phyloP scores from a whole-genome alignment of 2,888 invertebrate species.

The Eilema sororculum region DNA sequence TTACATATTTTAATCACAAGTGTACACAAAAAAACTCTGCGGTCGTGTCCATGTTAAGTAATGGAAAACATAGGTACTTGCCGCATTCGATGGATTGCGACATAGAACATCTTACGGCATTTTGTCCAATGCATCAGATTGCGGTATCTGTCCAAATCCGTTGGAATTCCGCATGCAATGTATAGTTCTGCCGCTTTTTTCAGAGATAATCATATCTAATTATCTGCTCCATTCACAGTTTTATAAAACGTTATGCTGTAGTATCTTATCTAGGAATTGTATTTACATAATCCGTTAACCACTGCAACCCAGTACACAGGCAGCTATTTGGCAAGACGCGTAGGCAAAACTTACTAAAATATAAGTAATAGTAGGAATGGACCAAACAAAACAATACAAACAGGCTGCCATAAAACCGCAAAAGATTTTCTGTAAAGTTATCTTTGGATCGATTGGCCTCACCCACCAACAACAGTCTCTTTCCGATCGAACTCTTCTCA shows the following conservation, averaged over 20 bases:
- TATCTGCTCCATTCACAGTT: not conserved
- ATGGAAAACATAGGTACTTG: not conserved
- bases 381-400: not conserved
- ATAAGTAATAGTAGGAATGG: not conserved
- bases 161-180: no score
- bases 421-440: not conserved
- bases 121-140: no score
- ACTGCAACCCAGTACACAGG: not conserved
- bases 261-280: not conserved
- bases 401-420: not conserved
- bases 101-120: not conserved
- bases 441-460: not conserved
- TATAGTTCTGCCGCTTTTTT: no score
- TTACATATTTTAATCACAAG: not conserved
- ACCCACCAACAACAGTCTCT: not conserved
- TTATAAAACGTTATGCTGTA: not conserved
- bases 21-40: not conserved
- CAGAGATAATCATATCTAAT: not conserved
- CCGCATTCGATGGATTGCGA: no score
- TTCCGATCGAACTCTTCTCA: not conserved
- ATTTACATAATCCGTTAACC: not conserved
- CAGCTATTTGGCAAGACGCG: not conserved
- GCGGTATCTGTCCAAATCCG: no score
- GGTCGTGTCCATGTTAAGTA: not conserved
- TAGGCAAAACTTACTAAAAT: not conserved